phyloP scores from a whole-genome alignment of 2,888 invertebrate species.

The Sinelater perroti region DNA sequence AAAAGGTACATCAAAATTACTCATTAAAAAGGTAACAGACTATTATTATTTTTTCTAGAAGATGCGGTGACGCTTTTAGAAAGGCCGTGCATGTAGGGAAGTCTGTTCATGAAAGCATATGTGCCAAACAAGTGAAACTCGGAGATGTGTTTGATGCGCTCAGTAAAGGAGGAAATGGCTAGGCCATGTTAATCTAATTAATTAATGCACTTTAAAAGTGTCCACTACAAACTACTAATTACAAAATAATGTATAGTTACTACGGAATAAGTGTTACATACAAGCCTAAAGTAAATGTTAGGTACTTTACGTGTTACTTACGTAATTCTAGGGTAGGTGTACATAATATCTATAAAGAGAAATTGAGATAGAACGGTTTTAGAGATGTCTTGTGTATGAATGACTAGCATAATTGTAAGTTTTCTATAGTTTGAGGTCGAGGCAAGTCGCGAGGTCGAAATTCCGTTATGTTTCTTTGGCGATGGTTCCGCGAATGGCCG shows the following conservation, averaged over 20 bases:
- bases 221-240: conserved; percentile 53
- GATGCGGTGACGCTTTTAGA: no score
- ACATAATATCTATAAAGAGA: conserved; percentile 35
- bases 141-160: conserved; percentile 46
- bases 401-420: conserved; percentile 37
- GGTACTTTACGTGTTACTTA: conserved; percentile 49
- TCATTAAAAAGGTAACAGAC: no score
- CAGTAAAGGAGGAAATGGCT: conserved; percentile 52
- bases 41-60: no score
- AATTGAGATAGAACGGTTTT: conserved; percentile 30
- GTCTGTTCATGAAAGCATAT: no score
- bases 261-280: conserved; percentile 43
- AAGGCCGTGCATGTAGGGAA: no score
- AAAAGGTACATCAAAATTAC: no score
- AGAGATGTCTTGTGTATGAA: conserved; percentile 37
- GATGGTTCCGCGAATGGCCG: conserved; percentile 44
- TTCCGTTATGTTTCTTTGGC: conserved; percentile 5
- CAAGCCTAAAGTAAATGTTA: conserved; percentile 47
- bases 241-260: conserved; percentile 55
- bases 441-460: conserved; percentile 11
- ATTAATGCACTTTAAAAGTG: conserved; percentile 59
- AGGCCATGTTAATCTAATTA: conserved; percentile 54
- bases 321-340: conserved; percentile 40
- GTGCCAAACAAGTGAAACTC: conserved; percentile 43
- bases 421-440: conserved; percentile 25